Base-by-base conservation (phyloP, 35 echinoderm and acorn worm genomes). In the Acanthaster planci region DNA sequence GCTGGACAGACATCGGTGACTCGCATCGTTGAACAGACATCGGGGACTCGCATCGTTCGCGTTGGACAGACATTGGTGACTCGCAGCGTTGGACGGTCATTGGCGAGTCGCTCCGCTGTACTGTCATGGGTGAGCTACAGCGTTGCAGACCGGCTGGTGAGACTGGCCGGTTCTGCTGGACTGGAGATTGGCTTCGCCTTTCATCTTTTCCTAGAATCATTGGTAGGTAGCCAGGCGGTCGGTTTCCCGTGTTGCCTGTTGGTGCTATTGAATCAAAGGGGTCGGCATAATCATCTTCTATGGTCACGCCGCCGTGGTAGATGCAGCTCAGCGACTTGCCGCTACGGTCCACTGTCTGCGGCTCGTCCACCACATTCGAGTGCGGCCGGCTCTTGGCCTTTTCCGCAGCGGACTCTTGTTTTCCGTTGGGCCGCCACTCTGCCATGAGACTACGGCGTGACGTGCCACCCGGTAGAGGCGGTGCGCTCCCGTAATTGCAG, bases 401-500 rank as follows among this genome's bases (percentile, higher is more conserved):
- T 18, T 59, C 27, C 56, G 19, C 56, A 0, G 19, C 19, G 19
- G 56, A 12, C 2, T 31, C 26, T 10, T 26, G 64, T 26, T 26
- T 26, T 26, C 64, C 34, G 64, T 72, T 14, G 26, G 64, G 64
- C 1, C 64, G 64, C 64, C 64, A 72, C 64, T 72, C 64, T 19
- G 64, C 64, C 64, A 72, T 72, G 64, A 72, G 64, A 72, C 64
- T 72, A 2, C 64, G 22, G 8, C 64, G 64, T 1, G 64, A 72
- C 1, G 64, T 72, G 23, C 64, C 64, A 26, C 64, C 64, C 29
- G 64, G 64, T 72, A 72, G 21, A 2, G 64, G 64, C 22, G 64
- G 64, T 10, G 19, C 26, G 30, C 64, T 8, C 22, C 64, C 64
- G 64, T 72, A 72, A 26, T 72, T 72, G 64, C 64, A 72, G 2